These are phyloP conservation scores for Rhinichthys osculus DNA, from an alignment of 2,797 vertebrate genomes.

Conservation along the genomic window DNA sequence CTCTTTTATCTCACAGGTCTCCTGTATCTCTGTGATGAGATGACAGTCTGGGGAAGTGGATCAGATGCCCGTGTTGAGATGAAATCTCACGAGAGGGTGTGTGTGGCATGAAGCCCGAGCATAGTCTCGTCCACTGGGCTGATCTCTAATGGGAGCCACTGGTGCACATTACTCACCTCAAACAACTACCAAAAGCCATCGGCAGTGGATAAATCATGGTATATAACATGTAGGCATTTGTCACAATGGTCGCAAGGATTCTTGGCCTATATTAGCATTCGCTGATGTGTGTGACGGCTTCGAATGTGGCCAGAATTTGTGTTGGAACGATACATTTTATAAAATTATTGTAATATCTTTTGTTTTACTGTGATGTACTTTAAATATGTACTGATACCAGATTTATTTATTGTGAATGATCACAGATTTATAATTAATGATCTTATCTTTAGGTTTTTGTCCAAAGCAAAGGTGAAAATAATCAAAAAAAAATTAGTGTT, in stretches of 20 bases:
- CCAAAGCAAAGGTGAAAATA: neutral
- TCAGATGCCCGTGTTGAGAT: slow-evolving; percentile 64
- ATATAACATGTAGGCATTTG: neutral
- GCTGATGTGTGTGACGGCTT: neutral
- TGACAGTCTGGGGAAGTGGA: slow-evolving; percentile 9
- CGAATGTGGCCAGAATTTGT: neutral
- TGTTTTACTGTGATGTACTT: neutral
- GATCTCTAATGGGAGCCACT: slow-evolving; percentile 81
- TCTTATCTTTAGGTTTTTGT: neutral
- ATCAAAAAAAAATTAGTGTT: no score
- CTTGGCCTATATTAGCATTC: neutral
- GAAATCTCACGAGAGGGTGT: slow-evolving; percentile 64
- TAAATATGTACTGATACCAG: neutral
- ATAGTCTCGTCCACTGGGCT: slow-evolving; percentile 75
- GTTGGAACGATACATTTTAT: neutral
- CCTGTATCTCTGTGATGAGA: slow-evolving; percentile 57
- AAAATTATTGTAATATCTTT: neutral
- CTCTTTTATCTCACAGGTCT: slow-evolving; percentile 41
- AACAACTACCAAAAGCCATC: slow-evolving; percentile 36
- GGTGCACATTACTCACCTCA: slow-evolving; percentile 60
- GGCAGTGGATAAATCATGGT: neutral
- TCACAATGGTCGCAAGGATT: no score
- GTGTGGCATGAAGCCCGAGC: slow-evolving; percentile 73
- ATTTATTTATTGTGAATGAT: neutral
- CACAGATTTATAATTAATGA: neutral